Conservation (phyloP, 2,888 invertebrate genomes). For the Lepas anatifera region DNA sequence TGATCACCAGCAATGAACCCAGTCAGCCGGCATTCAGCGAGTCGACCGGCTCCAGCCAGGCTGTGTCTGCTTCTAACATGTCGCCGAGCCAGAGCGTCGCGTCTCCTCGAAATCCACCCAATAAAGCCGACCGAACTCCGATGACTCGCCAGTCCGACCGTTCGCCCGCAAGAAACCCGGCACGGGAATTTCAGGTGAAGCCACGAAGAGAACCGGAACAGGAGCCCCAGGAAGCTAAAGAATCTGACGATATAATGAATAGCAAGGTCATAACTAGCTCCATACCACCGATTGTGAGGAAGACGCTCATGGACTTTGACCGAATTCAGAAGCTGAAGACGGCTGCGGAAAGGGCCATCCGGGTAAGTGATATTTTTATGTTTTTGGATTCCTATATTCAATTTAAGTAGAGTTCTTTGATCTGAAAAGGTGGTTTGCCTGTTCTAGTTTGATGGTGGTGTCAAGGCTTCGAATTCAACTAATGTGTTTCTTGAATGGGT, state of each 20-base stretch:
- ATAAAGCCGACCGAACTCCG: too few relatives aligned
- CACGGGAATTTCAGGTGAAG: neutral
- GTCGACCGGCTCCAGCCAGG: neutral
- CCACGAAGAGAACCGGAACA: neutral
- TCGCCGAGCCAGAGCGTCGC: neutral
- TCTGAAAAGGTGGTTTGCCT: too few relatives aligned
- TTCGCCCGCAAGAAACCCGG: neutral
- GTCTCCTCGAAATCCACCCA: too few relatives aligned
- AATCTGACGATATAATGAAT: too few relatives aligned
- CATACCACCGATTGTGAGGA: neutral
- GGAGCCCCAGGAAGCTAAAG: too few relatives aligned
- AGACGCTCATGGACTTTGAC: conserved; percentile 15
- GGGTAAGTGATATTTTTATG: conserved; percentile 21
- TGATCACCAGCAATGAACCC: neutral
- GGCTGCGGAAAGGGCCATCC: conserved; percentile 23
- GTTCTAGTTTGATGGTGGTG: too few relatives aligned
- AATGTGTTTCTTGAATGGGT: too few relatives aligned
- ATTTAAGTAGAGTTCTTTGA: too few relatives aligned
- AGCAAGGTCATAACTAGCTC: too few relatives aligned
- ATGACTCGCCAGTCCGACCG: neutral
- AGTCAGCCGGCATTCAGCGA: neutral
- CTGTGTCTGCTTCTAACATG: neutral
- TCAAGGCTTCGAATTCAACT: too few relatives aligned
- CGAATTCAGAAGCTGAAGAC: conserved; percentile 22
- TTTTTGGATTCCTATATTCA: too few relatives aligned